phyloP scores from a whole-genome alignment of 2,888 invertebrate genomes.

The Caenorhabditis afra region DNA sequence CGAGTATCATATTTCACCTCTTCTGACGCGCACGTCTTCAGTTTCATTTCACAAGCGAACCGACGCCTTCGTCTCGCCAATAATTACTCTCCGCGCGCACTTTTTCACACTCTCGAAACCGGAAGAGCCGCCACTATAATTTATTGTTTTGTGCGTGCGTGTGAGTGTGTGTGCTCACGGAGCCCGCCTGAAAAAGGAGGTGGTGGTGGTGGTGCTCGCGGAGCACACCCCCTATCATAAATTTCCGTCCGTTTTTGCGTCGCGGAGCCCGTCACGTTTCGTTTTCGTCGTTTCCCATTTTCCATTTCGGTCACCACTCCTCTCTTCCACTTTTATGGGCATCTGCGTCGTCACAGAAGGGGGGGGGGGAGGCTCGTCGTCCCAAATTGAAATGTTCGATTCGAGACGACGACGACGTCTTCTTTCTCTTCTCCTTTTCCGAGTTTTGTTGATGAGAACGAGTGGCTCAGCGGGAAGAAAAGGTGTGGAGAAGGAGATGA shows the following conservation, averaged over 20 bases:
- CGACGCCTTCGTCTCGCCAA: neutral
- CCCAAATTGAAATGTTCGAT: neutral
- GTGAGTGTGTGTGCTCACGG: neutral
- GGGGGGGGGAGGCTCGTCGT: neutral
- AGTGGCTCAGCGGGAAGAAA: too few relatives aligned
- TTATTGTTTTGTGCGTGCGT: neutral
- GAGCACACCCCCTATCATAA: conserved; percentile 47
- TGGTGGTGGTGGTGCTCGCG: conserved; percentile 21
- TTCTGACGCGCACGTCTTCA: conserved; percentile 17
- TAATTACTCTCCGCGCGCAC: conserved; percentile 4
- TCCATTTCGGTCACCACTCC: conserved; percentile 50
- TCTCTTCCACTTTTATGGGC: conserved; percentile 20
- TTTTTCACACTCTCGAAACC: conserved; percentile 27
- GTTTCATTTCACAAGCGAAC: conserved; percentile 28
- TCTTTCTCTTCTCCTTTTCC: too few relatives aligned
- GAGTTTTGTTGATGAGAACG: too few relatives aligned
- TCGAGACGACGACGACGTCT: neutral
- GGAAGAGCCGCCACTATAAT: conserved; percentile 41
- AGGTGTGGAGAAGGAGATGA: too few relatives aligned
- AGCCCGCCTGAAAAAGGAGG: neutral
- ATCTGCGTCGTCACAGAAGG: too few relatives aligned
- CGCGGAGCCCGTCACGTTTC: conserved; percentile 28
- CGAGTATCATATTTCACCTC: neutral
- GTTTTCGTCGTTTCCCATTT: conserved; percentile 35
- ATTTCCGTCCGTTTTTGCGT: conserved; percentile 21